These are phyloP conservation scores for Platyscapa corneri DNA, from an alignment of 1,140 invertebrate genomes.

Conservation along the genomic window DNA sequence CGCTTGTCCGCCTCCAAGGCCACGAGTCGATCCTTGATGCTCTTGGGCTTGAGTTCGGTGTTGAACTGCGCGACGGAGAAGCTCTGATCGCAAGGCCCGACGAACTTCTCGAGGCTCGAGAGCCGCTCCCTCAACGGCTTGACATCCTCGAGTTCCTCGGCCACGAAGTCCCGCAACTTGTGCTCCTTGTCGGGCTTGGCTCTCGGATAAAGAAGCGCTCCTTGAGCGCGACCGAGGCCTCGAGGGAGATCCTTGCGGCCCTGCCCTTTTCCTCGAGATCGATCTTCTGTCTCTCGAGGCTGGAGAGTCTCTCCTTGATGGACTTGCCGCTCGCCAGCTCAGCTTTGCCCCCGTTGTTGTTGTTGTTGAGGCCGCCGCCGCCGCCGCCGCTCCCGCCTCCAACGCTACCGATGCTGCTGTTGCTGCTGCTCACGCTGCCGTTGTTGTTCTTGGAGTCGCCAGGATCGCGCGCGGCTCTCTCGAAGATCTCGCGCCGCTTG, in stretches of 20 bases:
- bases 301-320: constrained; percentile 82
- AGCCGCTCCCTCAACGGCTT: constrained; percentile 69
- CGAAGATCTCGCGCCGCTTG: constrained; percentile 88
- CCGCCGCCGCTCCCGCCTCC: background rate
- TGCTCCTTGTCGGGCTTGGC: constrained; percentile 75
- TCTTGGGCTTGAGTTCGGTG: constrained; percentile 74
- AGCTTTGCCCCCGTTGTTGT: constrained; percentile 71
- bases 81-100: constrained; percentile 58
- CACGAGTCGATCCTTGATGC: constrained; percentile 77
- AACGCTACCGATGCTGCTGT: constrained; percentile 1
- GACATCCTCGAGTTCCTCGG: constrained; percentile 65
- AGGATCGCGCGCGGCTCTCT: constrained; percentile 74
- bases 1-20: constrained; percentile 71
- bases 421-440: constrained; percentile 49
- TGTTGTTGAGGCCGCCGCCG: constrained; percentile 49
- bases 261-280: constrained; percentile 66
- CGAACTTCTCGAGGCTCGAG: constrained; percentile 67
- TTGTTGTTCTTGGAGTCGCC: constrained; percentile 63
- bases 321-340: constrained; percentile 80
- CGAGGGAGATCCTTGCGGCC: constrained; percentile 68
- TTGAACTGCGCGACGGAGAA: constrained; percentile 61
- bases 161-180: constrained; percentile 55
- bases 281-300: constrained; percentile 77
- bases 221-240: constrained; percentile 79
- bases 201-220: constrained; percentile 75